These are phyloP conservation scores for Drosophila antonietae DNA, from an alignment of 2,888 invertebrate species.

Conservation along the genomic window DNA sequence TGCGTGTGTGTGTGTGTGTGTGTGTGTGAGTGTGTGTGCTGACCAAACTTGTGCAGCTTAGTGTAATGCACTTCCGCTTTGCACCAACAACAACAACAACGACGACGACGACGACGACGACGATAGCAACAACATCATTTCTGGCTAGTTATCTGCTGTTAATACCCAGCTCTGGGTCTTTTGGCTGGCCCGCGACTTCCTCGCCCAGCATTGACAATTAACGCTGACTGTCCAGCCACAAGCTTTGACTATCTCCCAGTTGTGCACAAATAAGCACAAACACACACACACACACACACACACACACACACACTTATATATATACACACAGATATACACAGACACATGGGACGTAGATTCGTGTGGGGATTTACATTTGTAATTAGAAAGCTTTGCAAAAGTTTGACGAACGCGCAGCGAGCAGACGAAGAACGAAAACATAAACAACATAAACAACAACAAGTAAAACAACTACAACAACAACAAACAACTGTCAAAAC, in stretches of 20 bases:
- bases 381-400: constrained; percentile 81
- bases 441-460: constrained; percentile 13
- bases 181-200: not conserved
- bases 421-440: constrained; percentile 23
- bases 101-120: constrained; percentile 29
- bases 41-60: constrained; percentile 11
- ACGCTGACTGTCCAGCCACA: constrained; percentile 39
- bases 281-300: constrained; percentile 11
- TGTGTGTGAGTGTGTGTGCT: not conserved
- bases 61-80: constrained; percentile 49
- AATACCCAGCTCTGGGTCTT: constrained; percentile 44
- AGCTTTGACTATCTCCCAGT: constrained; percentile 42
- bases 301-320: not conserved
- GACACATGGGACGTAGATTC: constrained; percentile 23
- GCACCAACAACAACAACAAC: constrained; percentile 24
- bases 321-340: constrained; percentile 27
- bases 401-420: constrained; percentile 63
- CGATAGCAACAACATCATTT: constrained; percentile 13
- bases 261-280: constrained; percentile 6
- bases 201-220: constrained; percentile 61
- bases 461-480: not conserved
- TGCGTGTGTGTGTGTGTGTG: not conserved
- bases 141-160: constrained; percentile 58
- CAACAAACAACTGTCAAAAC: constrained; percentile 5
- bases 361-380: constrained; percentile 80